Evolutionary conservation across 2,888 invertebrate species (phyloP).

Genomic region (Aproaerema taeniolella): DNA sequence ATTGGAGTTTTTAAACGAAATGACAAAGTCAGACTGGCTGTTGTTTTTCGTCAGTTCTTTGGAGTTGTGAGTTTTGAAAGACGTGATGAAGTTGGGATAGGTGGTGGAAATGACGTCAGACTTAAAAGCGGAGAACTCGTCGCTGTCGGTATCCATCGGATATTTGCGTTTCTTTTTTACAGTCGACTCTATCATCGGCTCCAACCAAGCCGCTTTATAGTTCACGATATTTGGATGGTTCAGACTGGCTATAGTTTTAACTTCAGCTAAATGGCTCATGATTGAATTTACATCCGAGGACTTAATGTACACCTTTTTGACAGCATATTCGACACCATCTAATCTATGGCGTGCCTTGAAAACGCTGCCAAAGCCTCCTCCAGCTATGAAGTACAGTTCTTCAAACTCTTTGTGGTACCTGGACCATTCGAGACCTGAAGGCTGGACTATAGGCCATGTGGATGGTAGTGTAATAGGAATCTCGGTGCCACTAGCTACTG

Average conservation of each 20-base stretch:
- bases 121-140: constrained; percentile 41
- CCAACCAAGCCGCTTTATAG: constrained; percentile 91
- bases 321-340: constrained; percentile 87
- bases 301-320: constrained; percentile 85
- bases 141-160: constrained; percentile 56
- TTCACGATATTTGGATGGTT: constrained; percentile 89
- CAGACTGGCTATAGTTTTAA: constrained; percentile 86
- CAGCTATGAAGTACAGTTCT: constrained; percentile 82
- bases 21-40: constrained; percentile 59
- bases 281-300: constrained; percentile 80
- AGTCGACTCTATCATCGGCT: constrained; percentile 76
- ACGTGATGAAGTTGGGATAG: constrained; percentile 58
- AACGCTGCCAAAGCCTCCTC: constrained; percentile 87
- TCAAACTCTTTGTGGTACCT: constrained; percentile 83
- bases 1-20: constrained; percentile 58
- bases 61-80: constrained; percentile 68
- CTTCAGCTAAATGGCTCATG: constrained; percentile 83
- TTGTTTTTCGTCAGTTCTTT: constrained; percentile 52
- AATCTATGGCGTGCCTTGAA: constrained; percentile 85
- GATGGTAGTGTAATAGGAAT: constrained; percentile 65
- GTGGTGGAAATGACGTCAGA: constrained; percentile 46
- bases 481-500: constrained; percentile 76
- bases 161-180: constrained; percentile 45
- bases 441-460: constrained; percentile 70
- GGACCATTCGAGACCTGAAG: constrained; percentile 77